Percentiles rank a stretch among this genome's conserved stretches.
Conservation (phyloP, 2,797 vertebrate genomes). For the Pipistrellus kuhlii region DNA sequence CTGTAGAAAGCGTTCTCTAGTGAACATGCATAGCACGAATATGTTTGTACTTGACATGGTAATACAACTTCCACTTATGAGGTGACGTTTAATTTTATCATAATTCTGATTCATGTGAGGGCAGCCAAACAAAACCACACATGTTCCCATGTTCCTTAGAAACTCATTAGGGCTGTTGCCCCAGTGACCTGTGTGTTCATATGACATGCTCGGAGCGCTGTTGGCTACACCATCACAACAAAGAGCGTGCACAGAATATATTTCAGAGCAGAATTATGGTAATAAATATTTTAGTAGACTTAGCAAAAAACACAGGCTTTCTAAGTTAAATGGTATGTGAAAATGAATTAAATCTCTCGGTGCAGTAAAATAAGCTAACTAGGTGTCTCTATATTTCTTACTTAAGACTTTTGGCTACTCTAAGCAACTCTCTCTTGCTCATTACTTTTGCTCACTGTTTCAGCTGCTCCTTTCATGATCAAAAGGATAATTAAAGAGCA, state of each 20-base stretch:
- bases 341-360: background rate
- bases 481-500: background rate
- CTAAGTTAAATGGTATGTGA: background rate
- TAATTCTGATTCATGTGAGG: background rate
- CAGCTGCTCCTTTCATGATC: background rate
- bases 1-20: background rate
- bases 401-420: background rate
- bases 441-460: background rate
- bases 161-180: background rate
- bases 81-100: constrained; percentile 25
- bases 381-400: background rate
- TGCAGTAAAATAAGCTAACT: background rate
- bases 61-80: background rate
- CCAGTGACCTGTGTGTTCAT: background rate
- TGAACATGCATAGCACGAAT: background rate
- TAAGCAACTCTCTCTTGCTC: background rate
- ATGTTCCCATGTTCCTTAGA: background rate
- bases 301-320: background rate
- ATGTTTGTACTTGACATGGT: background rate
- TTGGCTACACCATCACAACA: background rate
- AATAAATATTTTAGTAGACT: background rate
- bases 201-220: background rate
- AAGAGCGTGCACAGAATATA: background rate
- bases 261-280: background rate
- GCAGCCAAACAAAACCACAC: background rate